phyloP scores from a whole-genome alignment of 2,113 vertebrate genomes.

The Syngnathus floridae region DNA sequence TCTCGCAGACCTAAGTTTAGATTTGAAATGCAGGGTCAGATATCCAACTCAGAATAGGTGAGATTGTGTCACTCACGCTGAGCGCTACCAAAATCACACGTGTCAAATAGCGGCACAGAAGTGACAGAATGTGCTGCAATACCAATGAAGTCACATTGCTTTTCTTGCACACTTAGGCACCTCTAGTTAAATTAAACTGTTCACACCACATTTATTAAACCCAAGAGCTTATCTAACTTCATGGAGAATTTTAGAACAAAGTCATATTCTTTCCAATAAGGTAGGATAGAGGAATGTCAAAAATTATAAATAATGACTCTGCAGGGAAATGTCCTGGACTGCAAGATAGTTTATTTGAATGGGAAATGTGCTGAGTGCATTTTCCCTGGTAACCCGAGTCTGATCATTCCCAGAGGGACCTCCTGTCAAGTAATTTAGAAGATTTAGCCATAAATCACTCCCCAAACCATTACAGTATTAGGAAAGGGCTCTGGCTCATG shows the following conservation, averaged over 20 bases:
- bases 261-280: slow-evolving; percentile 27
- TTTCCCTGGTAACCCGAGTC: slow-evolving; percentile 36
- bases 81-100: slow-evolving; percentile 39
- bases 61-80: slow-evolving; percentile 26
- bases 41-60: slow-evolving; percentile 22
- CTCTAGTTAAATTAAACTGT: slow-evolving; percentile 41
- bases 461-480: slow-evolving; percentile 30
- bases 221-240: slow-evolving; percentile 30
- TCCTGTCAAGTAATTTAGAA: slow-evolving; percentile 24
- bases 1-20: slow-evolving; percentile 42
- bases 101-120: slow-evolving; percentile 41
- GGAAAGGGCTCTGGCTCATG: slow-evolving; percentile 14
- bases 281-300: slow-evolving; percentile 39
- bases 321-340: slow-evolving; percentile 30
- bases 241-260: slow-evolving; percentile 16
- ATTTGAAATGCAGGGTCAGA: slow-evolving; percentile 37
- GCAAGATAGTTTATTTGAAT: slow-evolving; percentile 51
- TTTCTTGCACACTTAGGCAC: slow-evolving; percentile 38
- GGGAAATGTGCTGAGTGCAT: slow-evolving; percentile 35
- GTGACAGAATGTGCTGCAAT: slow-evolving; percentile 52
- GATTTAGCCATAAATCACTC: slow-evolving; percentile 31
- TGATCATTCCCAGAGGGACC: slow-evolving; percentile 42
- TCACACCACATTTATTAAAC: slow-evolving; percentile 27
- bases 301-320: slow-evolving; percentile 50
- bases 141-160: slow-evolving; percentile 45